These are phyloP conservation scores for Colletes collaris DNA, from an alignment of 2,888 invertebrate species.

Conservation along the genomic window DNA sequence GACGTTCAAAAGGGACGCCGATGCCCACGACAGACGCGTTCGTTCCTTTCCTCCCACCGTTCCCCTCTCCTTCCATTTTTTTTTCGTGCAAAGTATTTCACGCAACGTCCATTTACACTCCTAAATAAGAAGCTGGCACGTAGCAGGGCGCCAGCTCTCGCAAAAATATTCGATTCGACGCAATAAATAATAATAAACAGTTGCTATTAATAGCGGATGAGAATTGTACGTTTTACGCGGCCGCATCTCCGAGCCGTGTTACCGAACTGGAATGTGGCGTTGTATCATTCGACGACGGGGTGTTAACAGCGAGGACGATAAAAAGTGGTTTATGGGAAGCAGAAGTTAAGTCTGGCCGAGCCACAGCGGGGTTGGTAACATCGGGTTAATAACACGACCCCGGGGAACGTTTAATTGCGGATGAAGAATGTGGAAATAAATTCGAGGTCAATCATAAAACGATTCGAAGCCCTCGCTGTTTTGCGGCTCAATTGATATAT, in stretches of 20 bases:
- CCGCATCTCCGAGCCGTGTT: neutral
- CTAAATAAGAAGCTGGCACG: too few relatives aligned
- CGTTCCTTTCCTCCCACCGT: slow-evolving; percentile 40
- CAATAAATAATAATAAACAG: too few relatives aligned
- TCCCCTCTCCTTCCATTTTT: slow-evolving; percentile 13
- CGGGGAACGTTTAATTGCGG: slow-evolving; percentile 11
- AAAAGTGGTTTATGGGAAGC: slow-evolving; percentile 25
- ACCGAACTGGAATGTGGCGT: slow-evolving; percentile 2
- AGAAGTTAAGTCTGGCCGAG: slow-evolving; percentile 17
- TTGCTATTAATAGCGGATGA: too few relatives aligned
- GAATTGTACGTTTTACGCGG: neutral
- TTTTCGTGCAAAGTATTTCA: neutral
- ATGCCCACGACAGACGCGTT: slow-evolving; percentile 46
- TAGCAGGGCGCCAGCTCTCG: too few relatives aligned
- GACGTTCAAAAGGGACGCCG: slow-evolving; percentile 24
- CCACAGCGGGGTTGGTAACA: slow-evolving; percentile 26
- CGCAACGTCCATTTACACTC: too few relatives aligned
- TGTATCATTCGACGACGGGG: slow-evolving; percentile 1
- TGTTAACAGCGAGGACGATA: slow-evolving; percentile 3
- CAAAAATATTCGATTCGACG: too few relatives aligned
- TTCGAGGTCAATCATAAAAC: slow-evolving; percentile 47
- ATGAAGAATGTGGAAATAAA: slow-evolving; percentile 41
- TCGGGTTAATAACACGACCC: slow-evolving; percentile 35
- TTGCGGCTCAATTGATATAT: slow-evolving; percentile 38
- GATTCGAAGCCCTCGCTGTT: slow-evolving; percentile 31